These are phyloP conservation scores for Geotrypetes seraphini DNA, from an alignment of 2,797 vertebrate genomes.

Conservation along the genomic window DNA sequence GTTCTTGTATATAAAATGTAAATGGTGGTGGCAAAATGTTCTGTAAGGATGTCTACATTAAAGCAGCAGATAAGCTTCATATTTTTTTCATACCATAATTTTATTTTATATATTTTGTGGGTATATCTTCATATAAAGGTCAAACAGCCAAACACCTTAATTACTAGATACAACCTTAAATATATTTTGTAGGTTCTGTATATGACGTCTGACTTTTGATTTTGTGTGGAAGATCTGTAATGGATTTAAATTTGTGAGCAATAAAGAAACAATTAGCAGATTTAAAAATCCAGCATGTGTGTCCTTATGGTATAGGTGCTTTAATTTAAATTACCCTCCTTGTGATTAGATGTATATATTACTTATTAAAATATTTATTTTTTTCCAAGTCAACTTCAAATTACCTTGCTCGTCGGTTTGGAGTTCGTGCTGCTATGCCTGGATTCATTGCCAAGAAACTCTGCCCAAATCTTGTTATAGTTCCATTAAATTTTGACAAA, in stretches of 20 bases:
- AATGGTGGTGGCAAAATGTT: conserved; percentile 66
- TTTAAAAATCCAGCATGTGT: too few relatives aligned
- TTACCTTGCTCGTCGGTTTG: conserved; percentile 90
- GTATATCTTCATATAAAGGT: conserved; percentile 43
- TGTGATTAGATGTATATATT: too few relatives aligned
- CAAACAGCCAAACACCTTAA: conserved; percentile 52
- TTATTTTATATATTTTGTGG: conserved; percentile 48
- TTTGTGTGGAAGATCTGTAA: conserved; percentile 59
- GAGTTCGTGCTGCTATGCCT: conserved; percentile 92
- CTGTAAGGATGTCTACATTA: conserved; percentile 63
- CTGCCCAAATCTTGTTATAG: conserved; percentile 80
- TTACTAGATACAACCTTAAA: conserved; percentile 57
- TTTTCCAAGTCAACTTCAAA: conserved; percentile 85
- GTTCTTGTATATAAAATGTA: conserved; percentile 78
- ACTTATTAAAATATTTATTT: conserved; percentile 16
- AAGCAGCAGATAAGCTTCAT: conserved; percentile 67
- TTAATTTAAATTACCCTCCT: too few relatives aligned
- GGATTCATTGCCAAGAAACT: conserved; percentile 96
- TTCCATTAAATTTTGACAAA: conserved; percentile 83
- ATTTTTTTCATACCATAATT: conserved; percentile 61
- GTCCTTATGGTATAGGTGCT: too few relatives aligned
- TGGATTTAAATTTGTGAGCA: too few relatives aligned
- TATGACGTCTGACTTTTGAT: conserved; percentile 53
- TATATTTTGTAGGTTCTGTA: conserved; percentile 72
- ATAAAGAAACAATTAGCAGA: too few relatives aligned